These are phyloP conservation scores for Coenonympha glycerion DNA, from an alignment of 2,888 invertebrate genomes.

Conservation along the genomic window DNA sequence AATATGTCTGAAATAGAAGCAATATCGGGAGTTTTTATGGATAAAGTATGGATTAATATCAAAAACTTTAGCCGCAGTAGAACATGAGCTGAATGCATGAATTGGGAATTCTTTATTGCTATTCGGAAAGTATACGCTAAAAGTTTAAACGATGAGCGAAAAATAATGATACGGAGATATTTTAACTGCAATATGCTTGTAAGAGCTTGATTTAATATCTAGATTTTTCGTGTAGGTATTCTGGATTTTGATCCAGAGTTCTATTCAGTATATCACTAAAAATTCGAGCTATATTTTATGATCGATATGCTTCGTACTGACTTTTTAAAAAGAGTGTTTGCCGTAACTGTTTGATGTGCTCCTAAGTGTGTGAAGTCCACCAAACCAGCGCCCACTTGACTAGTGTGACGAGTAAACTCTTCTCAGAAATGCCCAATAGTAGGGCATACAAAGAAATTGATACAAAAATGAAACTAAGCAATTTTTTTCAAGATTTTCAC, in stretches of 20 bases:
- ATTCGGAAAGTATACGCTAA: conserved; percentile 15
- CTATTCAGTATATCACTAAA: too few relatives aligned
- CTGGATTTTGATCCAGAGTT: not conserved
- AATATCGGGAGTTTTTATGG: conserved; percentile 35
- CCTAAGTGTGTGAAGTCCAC: too few relatives aligned
- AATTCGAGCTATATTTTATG: too few relatives aligned
- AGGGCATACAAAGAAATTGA: too few relatives aligned
- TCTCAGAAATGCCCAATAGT: too few relatives aligned
- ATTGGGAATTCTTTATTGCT: conserved; percentile 23
- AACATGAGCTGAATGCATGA: conserved; percentile 24
- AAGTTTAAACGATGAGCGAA: conserved; percentile 6
- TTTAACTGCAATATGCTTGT: conserved; percentile 9
- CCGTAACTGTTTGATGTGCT: too few relatives aligned
- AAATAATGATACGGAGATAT: conserved; percentile 9
- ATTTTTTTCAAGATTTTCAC: too few relatives aligned
- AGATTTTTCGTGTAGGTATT: not conserved
- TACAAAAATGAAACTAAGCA: too few relatives aligned
- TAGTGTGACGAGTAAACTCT: too few relatives aligned
- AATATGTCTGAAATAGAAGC: conserved; percentile 32
- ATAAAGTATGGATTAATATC: conserved; percentile 29
- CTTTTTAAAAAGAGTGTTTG: too few relatives aligned
- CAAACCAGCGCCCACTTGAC: too few relatives aligned
- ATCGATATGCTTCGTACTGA: too few relatives aligned
- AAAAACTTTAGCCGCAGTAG: conserved; percentile 24
- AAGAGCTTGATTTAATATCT: not conserved